Base-by-base conservation (phyloP, 2,113 vertebrate species). In the Microtus ochrogaster region DNA sequence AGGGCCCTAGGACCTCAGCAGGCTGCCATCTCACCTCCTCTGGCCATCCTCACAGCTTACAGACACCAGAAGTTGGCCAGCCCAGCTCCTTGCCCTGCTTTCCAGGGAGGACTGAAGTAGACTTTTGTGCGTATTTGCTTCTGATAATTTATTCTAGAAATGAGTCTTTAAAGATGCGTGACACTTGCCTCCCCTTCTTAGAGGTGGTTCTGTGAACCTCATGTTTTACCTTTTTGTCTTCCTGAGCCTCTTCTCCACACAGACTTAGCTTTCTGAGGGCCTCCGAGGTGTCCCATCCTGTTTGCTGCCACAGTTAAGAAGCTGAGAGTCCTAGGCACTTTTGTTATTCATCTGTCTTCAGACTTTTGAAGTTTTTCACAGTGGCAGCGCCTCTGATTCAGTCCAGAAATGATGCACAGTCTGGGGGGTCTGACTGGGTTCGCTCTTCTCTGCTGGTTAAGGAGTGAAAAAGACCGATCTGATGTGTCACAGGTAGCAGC, bases 201-300 rank as follows among this genome's bases (percentile, higher is more conserved):
- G 61, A 21, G 47, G 21, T 3, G 0, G 17, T 33, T 0, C 39
- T 52, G 16, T 19, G 19, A 36, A 9, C n/a, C 4, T 39, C 3
- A 8, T 39, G 22, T 19, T 44, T 81, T 41, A 8, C 26, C 16
- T 72, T 89, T 55, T 52, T 21, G 36, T 22, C 81, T 33, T 78
- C 0, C 1, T 10, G n/a, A n/a, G 9, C 33, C 74, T 36, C 26
- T 61, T 73, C 68, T 66, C 61, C 8, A 44, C 12, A 36, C 5
- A 65, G 68, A 82, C n/a, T 5, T 28, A 44, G 39, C 74, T 68
- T 82, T 58, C 49, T 9, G 28, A 79, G 36, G n/a, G 49, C 24
- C 26, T 39, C 22, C 4, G 3, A 63, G 55, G 30, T 4, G 52
- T 41, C 30, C 0, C 12, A 9, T 77, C 72, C 66, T 52, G 0